phyloP scores from a whole-genome alignment of 2,797 vertebrate genomes.

The Squalus acanthias region DNA sequence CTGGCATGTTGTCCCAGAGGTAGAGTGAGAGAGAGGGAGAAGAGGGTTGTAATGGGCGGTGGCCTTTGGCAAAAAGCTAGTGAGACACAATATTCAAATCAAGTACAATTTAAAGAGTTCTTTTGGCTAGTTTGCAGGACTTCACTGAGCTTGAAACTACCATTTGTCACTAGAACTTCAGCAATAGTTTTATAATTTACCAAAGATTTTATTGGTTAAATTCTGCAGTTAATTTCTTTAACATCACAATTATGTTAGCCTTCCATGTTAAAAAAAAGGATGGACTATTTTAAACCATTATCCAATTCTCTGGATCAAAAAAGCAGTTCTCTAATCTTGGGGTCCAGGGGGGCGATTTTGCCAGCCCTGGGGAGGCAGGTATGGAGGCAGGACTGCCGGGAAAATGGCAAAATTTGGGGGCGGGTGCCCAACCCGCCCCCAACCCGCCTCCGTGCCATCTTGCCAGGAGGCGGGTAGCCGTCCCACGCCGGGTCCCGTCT shows the following conservation, averaged over 20 bases:
- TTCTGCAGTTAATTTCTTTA: neutral
- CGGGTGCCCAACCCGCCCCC: too few relatives aligned
- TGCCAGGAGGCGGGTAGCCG: too few relatives aligned
- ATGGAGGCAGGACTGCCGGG: too few relatives aligned
- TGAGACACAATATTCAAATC: neutral
- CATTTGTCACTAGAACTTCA: neutral
- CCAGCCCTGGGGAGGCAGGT: too few relatives aligned
- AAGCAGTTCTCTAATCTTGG: neutral
- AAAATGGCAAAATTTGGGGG: too few relatives aligned
- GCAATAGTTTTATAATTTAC: neutral
- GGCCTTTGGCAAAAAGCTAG: neutral
- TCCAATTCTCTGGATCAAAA: neutral
- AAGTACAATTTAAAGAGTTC: neutral
- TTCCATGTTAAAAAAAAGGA: neutral
- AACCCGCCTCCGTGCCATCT: too few relatives aligned
- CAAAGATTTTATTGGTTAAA: neutral
- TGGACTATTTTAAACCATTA: neutral
- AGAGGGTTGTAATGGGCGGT: neutral
- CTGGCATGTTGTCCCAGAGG: neutral
- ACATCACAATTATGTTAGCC: neutral
- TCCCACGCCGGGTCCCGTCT: too few relatives aligned
- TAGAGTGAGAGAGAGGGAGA: neutral
- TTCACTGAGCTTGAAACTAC: neutral
- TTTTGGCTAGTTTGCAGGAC: neutral
- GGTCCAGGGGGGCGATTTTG: neutral